phyloP scores from a whole-genome alignment of 2,888 invertebrate species.

The Paralinhomoeus sp. region DNA sequence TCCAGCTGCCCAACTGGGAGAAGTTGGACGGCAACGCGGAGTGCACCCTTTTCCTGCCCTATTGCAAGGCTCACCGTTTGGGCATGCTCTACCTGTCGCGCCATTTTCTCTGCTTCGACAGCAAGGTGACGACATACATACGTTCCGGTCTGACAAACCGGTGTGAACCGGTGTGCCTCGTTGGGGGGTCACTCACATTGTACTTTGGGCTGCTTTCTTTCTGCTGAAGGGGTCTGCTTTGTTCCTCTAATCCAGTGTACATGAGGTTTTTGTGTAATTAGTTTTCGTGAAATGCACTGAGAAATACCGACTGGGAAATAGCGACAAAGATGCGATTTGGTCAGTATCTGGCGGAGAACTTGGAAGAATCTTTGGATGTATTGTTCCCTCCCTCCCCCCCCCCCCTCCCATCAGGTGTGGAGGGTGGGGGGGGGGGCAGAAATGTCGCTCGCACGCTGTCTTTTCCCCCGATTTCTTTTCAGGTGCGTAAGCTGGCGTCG shows the following conservation, averaged over 20 bases:
- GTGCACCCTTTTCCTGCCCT: slow-evolving; percentile 78
- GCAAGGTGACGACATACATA: slow-evolving; percentile 42
- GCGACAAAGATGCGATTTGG: too few relatives aligned
- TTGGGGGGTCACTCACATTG: too few relatives aligned
- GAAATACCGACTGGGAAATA: too few relatives aligned
- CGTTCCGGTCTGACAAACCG: neutral
- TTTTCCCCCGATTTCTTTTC: neutral
- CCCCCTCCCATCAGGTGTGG: too few relatives aligned
- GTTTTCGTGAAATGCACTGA: too few relatives aligned
- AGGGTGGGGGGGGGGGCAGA: too few relatives aligned
- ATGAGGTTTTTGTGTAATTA: too few relatives aligned
- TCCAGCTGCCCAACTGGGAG: slow-evolving; percentile 57
- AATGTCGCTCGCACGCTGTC: neutral
- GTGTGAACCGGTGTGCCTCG: too few relatives aligned
- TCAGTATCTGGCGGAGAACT: neutral
- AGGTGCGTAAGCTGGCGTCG: slow-evolving; percentile 11
- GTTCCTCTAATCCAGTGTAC: too few relatives aligned
- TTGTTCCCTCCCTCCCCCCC: too few relatives aligned
- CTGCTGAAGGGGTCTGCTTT: too few relatives aligned
- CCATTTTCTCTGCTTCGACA: slow-evolving; percentile 84
- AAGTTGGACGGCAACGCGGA: slow-evolving; percentile 77
- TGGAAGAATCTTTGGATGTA: neutral
- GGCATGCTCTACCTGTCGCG: slow-evolving; percentile 73
- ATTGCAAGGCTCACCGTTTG: slow-evolving; percentile 63
- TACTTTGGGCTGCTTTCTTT: too few relatives aligned